phyloP scores from a whole-genome alignment of 2,797 vertebrate species.

The Pipistrellus pipistrellus region DNA sequence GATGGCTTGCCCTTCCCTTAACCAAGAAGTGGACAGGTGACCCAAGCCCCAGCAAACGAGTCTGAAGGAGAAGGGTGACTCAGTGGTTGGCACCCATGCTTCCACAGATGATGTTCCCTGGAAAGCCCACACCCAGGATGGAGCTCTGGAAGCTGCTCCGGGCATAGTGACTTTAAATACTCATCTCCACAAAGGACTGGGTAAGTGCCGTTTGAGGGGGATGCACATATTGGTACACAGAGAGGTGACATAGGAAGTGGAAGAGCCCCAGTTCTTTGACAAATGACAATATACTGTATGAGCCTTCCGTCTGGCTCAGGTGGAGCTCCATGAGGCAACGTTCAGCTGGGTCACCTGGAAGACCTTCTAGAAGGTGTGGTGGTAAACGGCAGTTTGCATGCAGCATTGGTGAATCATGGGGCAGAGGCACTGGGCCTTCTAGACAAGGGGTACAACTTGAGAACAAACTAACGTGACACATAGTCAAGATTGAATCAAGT shows the following conservation, averaged over 20 bases:
- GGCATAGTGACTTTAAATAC: not conserved
- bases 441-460: not conserved
- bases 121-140: not conserved
- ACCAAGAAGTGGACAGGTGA: not conserved
- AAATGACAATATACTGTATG: too few relatives aligned
- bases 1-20: not conserved
- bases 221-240: not conserved
- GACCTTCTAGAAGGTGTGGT: not conserved
- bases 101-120: not conserved
- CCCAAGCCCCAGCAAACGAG: not conserved
- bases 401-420: not conserved
- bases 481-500: not conserved
- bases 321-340: not conserved
- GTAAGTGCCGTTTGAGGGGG: not conserved
- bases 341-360: not conserved
- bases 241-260: not conserved
- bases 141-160: not conserved
- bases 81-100: fast-evolving
- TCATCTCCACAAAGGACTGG: not conserved
- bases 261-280: too few relatives aligned
- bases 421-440: not conserved
- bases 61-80: not conserved
- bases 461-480: not conserved
- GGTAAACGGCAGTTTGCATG: not conserved
- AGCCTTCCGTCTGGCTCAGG: not conserved